Base-by-base conservation (phyloP, 2,113 vertebrate genomes). In the Diadophis punctatus region DNA sequence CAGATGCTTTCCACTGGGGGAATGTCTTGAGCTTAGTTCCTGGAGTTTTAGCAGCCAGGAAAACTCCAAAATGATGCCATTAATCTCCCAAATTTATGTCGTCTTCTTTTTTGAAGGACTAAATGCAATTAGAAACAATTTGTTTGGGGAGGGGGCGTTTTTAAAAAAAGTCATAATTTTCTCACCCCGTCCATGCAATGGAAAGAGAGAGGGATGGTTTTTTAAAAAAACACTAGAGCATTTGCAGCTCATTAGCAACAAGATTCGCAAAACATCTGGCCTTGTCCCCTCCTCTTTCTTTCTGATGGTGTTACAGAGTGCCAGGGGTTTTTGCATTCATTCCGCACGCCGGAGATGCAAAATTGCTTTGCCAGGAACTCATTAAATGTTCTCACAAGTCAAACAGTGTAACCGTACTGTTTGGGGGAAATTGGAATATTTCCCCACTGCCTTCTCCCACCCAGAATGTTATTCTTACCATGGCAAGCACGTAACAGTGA, bases 1-100 rank as follows among this genome's bases (percentile, higher is more conserved):
- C 95, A 39, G 96, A 97, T 96, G 96, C 96, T 98, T 98, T 98
- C 97, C 97, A 96, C 97, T 96, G 96, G 94, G 96, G 97, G 97
- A 63, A 97, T 97, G 98, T 97, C 96, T 96, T 97, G 97, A 97
- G 97, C 96, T 97, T 97, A 97, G 96, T 97, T 97, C 97, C 94
- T 97, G 96, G 97, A 98, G 97, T 97, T 94, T 60, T 96, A 97
- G 96, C 97, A 96, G 97, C 91, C 96, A 97, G 96, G 96, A 97
- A 96, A 96, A 96, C 96, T 97, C 96, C 94, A 95, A 96, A 96
- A 93, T 96, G 96, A 27, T 1, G 96, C 96, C 94, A 96, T 97
- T 97, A 96, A 96, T 97, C 96, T 96, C 91, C 5, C 93, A 68
- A 97, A 97, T 97, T 97, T 96, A 98, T 97, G 95, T 95, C 93